Evolutionary conservation across 2,888 invertebrate genomes (phyloP).

Genomic region (Sepioteuthis lessoniana): DNA sequence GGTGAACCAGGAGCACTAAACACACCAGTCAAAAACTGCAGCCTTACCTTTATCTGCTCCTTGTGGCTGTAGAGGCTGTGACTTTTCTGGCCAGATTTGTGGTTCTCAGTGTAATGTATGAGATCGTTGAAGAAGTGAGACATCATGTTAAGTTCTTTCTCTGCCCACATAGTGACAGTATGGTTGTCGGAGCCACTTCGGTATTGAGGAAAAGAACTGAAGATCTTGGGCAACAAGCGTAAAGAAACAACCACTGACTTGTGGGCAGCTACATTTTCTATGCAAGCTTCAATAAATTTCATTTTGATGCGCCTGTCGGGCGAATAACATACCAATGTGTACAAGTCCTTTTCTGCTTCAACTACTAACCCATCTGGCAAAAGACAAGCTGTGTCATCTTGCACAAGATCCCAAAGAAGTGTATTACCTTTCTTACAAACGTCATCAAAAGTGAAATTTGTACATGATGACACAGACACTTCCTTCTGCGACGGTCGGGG

Average conservation of each 20-base stretch:
- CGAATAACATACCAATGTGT: slow-evolving; percentile 87
- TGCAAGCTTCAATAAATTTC: slow-evolving; percentile 95
- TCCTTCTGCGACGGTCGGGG: slow-evolving; percentile 61
- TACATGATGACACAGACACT: slow-evolving; percentile 52
- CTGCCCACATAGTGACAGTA: slow-evolving; percentile 84
- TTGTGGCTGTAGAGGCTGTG: slow-evolving; percentile 66
- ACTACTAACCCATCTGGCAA: slow-evolving; percentile 91
- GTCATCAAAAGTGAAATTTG: slow-evolving; percentile 74
- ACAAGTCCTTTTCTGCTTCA: slow-evolving; percentile 94
- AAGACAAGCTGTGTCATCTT: slow-evolving; percentile 82
- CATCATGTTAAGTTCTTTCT: slow-evolving; percentile 93
- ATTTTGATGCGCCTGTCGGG: slow-evolving; percentile 91
- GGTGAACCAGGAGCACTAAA: slow-evolving; percentile 93
- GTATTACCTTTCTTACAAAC: slow-evolving; percentile 94
- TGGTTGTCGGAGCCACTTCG: slow-evolving; percentile 87
- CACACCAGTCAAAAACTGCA: slow-evolving; percentile 93
- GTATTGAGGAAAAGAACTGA: slow-evolving; percentile 91
- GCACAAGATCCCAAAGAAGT: slow-evolving; percentile 92
- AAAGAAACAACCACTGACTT: slow-evolving; percentile 92
- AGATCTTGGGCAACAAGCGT: slow-evolving; percentile 88
- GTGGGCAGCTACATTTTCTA: slow-evolving; percentile 90
- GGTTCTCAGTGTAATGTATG: slow-evolving; percentile 80
- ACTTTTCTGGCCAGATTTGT: slow-evolving; percentile 33
- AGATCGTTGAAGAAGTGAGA: slow-evolving; percentile 91
- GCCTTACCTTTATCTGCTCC: slow-evolving; percentile 90